Conservation (phyloP, 1,140 invertebrate species). For the Meloidogyne exigua region DNA sequence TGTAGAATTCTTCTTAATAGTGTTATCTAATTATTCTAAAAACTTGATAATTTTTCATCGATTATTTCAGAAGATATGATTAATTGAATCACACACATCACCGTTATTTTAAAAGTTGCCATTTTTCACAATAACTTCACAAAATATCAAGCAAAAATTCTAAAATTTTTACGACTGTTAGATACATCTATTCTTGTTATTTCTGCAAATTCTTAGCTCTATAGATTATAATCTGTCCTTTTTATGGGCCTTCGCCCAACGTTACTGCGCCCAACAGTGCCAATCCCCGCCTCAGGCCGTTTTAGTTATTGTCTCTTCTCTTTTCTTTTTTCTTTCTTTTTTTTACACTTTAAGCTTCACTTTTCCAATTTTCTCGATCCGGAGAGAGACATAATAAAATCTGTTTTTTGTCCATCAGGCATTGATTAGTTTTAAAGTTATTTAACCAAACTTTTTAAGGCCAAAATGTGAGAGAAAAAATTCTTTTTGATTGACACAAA, state of each 20-base stretch:
- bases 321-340: not conserved
- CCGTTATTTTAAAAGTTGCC: not conserved
- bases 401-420: not conserved
- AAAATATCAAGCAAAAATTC: not conserved
- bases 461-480: not conserved
- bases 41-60: not conserved
- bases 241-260: not conserved
- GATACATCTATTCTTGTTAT: not conserved
- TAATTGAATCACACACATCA: too few species aligned
- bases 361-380: constrained; percentile 4
- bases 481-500: not conserved
- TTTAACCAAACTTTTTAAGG: not conserved
- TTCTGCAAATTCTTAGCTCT: not conserved
- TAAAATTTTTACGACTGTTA: not conserved
- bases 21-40: not conserved
- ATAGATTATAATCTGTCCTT: not conserved
- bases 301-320: not conserved
- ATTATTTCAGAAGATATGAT: not conserved
- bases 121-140: not conserved
- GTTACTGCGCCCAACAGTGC: not conserved
- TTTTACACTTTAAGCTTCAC: not conserved
- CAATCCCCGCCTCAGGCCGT: not conserved
- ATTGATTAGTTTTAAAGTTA: not conserved
- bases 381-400: not conserved
- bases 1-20: not conserved